Conservation (phyloP, 2,888 invertebrate species). For the Andrena bucephala region DNA sequence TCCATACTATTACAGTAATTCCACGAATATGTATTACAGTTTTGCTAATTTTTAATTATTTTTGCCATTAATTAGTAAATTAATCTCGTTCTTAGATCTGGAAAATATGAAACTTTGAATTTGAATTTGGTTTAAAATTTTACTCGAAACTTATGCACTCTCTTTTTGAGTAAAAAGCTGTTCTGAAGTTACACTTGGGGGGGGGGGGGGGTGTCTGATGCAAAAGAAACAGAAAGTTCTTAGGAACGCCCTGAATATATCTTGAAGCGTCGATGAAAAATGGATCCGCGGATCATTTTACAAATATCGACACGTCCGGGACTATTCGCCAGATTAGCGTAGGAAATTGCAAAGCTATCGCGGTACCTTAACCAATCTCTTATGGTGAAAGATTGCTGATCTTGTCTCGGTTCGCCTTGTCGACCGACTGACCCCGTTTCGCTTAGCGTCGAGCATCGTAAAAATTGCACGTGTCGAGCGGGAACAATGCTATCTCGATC, state of each 20-base stretch:
- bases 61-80: no score
- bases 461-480: conserved; percentile 16
- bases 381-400: conserved; percentile 38
- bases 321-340: conserved; percentile 3
- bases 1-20: no score
- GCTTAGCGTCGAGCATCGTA: neutral
- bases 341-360: conserved; percentile 32
- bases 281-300: conserved; percentile 8
- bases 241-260: neutral
- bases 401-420: conserved; percentile 33
- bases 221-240: no score
- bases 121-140: no score
- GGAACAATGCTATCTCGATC: conserved; percentile 41
- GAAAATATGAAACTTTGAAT: no score
- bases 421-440: conserved; percentile 56
- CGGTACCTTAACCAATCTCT: conserved; percentile 17
- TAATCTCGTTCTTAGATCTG: no score
- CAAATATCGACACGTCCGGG: conserved; percentile 15
- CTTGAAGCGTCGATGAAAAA: neutral
- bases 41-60: no score
- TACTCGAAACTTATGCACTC: no score
- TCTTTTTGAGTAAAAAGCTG: no score
- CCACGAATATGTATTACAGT: no score
- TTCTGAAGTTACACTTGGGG: no score
- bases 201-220: no score